Conservation (phyloP, 37 sponge, comb jelly and placozoan genomes). For the Cladorhizidae sp. region DNA sequence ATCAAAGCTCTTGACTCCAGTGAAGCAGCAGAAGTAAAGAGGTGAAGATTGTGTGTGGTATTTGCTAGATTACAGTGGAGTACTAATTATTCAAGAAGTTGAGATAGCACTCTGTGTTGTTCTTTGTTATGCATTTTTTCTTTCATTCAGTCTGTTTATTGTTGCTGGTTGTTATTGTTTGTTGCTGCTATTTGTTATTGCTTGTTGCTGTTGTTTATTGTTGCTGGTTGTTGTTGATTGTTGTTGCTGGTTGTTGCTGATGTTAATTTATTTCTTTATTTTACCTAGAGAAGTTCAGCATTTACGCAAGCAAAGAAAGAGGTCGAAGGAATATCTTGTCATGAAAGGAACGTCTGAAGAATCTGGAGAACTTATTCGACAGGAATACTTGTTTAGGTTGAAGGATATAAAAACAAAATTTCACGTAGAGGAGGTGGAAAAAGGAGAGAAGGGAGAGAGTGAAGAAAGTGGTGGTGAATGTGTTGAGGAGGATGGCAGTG, state of each 20-base stretch:
- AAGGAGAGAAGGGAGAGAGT: constrained; percentile 37
- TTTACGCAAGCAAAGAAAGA: constrained; percentile 55
- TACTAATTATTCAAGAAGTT: too few species aligned
- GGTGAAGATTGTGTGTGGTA: constrained; percentile 41
- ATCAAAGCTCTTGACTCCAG: constrained; percentile 30
- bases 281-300: constrained; percentile 34
- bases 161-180: too few species aligned
- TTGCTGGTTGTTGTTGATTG: too few species aligned
- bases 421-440: constrained; percentile 60
- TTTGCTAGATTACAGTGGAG: too few species aligned
- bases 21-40: constrained; percentile 61
- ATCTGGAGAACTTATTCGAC: constrained; percentile 43
- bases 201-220: too few species aligned
- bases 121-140: too few species aligned
- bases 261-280: too few species aligned
- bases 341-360: constrained; percentile 22
- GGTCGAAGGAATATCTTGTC: constrained; percentile 56
- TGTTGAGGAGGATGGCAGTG: constrained; percentile 19
- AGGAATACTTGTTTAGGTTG: constrained; percentile 55
- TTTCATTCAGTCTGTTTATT: too few species aligned
- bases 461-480: background rate
- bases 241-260: too few species aligned
- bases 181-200: too few species aligned
- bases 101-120: too few species aligned
- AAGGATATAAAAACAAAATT: constrained; percentile 50